Evolutionary conservation across 1,140 invertebrate genomes (phyloP), one percentile per base, ranked within the genome.

Genomic region (Euschistus heros): DNA sequence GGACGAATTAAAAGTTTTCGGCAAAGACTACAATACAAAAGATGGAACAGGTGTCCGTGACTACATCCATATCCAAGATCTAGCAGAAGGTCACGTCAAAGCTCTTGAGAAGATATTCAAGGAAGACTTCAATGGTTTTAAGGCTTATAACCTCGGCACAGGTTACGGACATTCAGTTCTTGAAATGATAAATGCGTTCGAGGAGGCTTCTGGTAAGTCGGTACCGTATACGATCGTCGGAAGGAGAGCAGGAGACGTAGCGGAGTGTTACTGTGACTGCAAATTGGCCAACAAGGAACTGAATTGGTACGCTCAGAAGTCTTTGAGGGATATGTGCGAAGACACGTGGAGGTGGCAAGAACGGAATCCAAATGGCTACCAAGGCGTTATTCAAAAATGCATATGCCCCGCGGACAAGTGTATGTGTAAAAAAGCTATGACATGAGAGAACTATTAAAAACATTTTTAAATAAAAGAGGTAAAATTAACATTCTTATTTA

Each of bases 41-140:
- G 97, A 99, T 82, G 97, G 97, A 37, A 99, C 97, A 65, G 96
- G 87, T 50, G 91, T 99, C 0, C 80, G 97, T 47, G 97, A 99
- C 77, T 99, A 99, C 73, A 96, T 99, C 71, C 97, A 99, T 75
- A 93, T 99, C 30, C 84, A 89, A 71, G 97, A 99, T 78, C 78
- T 99, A 66, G 94, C 95, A 0, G 79, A 81, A 33, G 97, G 95
- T 17, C 97, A 99, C 79, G 84, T 96, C 0, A 86, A 86, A 69
- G 92, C 93, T 5, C 73, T 95, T 30, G 81, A 86, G 67, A 90
- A 83, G 80, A 86, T 81, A 74, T 78, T 71, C 66, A 15, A 57
- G 73, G 81, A 74, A 68, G 74, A 70, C 74, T 77, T 69, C 70
- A 75, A 71, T 26, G 86, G 86, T 20, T 92, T 87, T 73, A 85